Conservation (phyloP, 2,797 vertebrate species). For the Anas bahamensis region DNA sequence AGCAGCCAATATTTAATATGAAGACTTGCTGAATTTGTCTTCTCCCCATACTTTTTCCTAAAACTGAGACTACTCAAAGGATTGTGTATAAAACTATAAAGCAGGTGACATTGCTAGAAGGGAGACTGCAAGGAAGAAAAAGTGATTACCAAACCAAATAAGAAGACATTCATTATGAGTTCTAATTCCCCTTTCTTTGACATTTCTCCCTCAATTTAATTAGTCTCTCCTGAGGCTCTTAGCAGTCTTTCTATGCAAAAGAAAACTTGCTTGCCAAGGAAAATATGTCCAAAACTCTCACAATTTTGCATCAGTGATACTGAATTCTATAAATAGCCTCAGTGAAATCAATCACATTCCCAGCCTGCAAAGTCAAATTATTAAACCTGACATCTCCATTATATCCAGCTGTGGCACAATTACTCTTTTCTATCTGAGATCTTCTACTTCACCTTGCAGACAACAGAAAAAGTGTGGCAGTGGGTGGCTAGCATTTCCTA, state of each 20-base stretch:
- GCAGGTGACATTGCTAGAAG: background rate
- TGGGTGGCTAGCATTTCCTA: background rate
- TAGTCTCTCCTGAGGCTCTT: conserved; percentile 25
- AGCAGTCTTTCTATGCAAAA: background rate
- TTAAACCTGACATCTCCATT: conserved; percentile 72
- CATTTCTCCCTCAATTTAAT: conserved; percentile 44
- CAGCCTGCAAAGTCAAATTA: conserved; percentile 54
- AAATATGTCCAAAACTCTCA: conserved; percentile 52
- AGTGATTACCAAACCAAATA: background rate
- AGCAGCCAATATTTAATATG: background rate
- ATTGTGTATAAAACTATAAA: background rate
- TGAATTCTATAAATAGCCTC: conserved; percentile 70
- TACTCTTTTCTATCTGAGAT: conserved; percentile 30
- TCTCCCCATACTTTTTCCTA: background rate
- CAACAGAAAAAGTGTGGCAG: background rate
- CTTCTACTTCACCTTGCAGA: background rate
- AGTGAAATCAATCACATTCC: conserved; percentile 66
- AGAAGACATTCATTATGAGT: conserved; percentile 16
- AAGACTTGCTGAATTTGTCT: background rate
- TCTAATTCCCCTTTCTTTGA: conserved; percentile 20
- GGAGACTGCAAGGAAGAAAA: background rate
- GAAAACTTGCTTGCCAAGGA: conserved; percentile 41
- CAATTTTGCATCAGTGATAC: conserved; percentile 35
- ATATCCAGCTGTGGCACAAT: conserved; percentile 23
- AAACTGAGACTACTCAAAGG: background rate